Evolutionary conservation across 2,113 vertebrate genomes (phyloP).

Genomic region (Eudyptes chrysolophus): DNA sequence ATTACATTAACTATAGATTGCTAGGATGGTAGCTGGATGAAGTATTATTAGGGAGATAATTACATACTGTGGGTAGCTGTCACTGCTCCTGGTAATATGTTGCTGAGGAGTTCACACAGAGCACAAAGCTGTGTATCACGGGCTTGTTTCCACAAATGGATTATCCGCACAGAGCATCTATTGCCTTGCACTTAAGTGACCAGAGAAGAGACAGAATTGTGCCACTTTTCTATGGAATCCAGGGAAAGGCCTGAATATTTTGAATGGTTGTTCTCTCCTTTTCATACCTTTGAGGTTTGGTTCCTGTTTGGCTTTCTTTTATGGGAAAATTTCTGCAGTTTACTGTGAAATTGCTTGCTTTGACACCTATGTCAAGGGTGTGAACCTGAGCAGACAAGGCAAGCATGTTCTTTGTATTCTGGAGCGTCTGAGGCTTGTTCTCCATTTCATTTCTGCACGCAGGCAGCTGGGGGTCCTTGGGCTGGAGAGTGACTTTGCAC

Average conservation of each 20-base stretch:
- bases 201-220: background rate
- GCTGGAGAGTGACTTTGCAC: background rate
- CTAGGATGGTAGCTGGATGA: background rate
- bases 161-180: background rate
- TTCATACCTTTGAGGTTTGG: background rate
- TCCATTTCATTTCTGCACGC: background rate
- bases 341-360: background rate
- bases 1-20: background rate
- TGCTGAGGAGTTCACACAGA: background rate
- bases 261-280: background rate
- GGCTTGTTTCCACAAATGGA: background rate
- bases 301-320: background rate
- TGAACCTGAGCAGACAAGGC: background rate
- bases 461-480: background rate
- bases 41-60: background rate
- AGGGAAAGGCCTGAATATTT: background rate
- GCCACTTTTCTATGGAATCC: background rate
- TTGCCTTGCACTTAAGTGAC: background rate
- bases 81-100: background rate
- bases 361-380: background rate
- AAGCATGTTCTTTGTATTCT: background rate
- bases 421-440: background rate
- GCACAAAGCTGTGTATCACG: background rate
- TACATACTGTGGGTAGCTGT: background rate
- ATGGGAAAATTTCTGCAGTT: background rate